Percentiles rank a stretch among this genome's conserved stretches.
Conservation (phyloP, 2,113 vertebrate species). For the Odobenus rosmarus region DNA sequence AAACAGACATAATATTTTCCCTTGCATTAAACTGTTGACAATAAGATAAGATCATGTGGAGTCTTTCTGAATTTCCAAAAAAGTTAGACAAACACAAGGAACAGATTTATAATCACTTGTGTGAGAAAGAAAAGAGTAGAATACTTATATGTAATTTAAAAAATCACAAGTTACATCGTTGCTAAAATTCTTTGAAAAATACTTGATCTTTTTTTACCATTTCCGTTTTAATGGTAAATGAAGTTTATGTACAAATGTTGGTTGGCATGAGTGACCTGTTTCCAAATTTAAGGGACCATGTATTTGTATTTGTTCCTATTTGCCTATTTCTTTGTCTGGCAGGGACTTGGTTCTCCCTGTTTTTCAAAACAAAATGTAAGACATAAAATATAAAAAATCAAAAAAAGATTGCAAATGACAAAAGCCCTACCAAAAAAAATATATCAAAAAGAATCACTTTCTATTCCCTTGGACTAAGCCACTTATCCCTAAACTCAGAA, state of each 20-base stretch:
- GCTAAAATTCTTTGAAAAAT: slow-evolving; percentile 17
- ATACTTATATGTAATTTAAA: slow-evolving; percentile 29
- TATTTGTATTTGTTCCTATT: not conserved
- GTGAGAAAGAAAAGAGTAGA: not conserved
- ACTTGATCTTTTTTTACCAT: slow-evolving; percentile 13
- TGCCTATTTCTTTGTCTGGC: not conserved
- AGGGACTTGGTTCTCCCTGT: not conserved
- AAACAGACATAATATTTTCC: slow-evolving; percentile 44
- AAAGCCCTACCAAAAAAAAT: not conserved
- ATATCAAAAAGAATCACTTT: not conserved
- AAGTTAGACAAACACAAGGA: slow-evolving; percentile 9
- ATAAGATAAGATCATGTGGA: not conserved
- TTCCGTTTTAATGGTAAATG: not conserved
- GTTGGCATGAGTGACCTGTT: not conserved
- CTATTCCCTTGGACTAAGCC: not conserved
- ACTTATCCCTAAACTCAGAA: not conserved
- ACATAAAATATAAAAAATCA: not conserved
- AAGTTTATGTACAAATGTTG: not conserved
- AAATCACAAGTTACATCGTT: not conserved
- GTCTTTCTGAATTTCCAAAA: not conserved
- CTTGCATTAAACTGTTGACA: slow-evolving; percentile 27
- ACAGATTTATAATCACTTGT: not conserved
- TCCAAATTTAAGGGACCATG: not conserved
- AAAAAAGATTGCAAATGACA: not conserved
- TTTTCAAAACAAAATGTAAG: slow-evolving; percentile 34